Base-by-base conservation (phyloP, 2,888 invertebrate genomes). In the Syritta pipiens region DNA sequence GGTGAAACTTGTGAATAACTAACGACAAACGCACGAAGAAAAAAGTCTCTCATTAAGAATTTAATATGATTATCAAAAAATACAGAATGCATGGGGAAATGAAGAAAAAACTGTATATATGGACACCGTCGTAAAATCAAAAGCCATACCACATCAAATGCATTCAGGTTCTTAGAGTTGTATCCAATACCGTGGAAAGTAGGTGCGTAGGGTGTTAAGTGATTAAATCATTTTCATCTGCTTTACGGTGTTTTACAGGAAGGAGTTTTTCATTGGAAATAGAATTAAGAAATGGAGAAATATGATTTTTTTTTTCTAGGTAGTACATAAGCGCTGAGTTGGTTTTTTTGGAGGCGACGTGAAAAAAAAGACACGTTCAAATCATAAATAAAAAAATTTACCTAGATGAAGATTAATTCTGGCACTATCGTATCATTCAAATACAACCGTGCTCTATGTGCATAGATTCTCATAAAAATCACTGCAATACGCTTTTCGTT, bases 21-120 rank as follows among this genome's bases (percentile, higher is more conserved):
- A 17, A n/a, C n/a, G n/a, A 10, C 26, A 24, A 40, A 32, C 37
- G 30, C 17, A 40, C 12, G 10, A 10, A 48, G 4, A 20, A 28
- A 63, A 35, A 44, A 26, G 32, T 60, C 49, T 59, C 69, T 69
- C 51, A 69, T 69, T 69, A 69, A 42, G 69, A 51, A 60, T 59
- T 69, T 69, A 59, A 69, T 69, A 49, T 59, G 68, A 51, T 59
- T 42, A 69, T 51, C 67, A 68, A 30, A 48, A 60, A 7, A 42
- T 42, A 19, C 20, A 40, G 22, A 42, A 42, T 19, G 22, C 4
- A n/a, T 17, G 24, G 20, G 22, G 3, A 6, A 19, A 42, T 10
- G n/a, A 22, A 46, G 30, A 14, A 7, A 48, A 48, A 37, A 60
- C 48, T 48, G 32, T 44, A 22, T 20, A 12, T 55, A 40, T 20